Evolutionary conservation across 2,113 vertebrate species (phyloP), one percentile per base, ranked within the genome.

Genomic region (Budorcas taxicolor): DNA sequence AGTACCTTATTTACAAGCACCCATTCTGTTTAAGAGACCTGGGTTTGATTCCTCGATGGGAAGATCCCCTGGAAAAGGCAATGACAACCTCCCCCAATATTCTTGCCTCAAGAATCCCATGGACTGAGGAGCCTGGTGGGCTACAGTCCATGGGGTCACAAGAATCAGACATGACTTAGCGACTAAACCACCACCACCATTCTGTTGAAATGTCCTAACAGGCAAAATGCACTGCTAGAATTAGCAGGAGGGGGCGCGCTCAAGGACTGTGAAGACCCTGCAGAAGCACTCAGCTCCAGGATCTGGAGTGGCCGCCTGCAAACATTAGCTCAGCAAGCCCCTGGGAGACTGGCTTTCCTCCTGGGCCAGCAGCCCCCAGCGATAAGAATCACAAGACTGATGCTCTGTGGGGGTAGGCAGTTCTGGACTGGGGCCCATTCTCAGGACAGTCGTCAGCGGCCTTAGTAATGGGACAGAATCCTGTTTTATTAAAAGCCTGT

Each of bases 401-500:
- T 43, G 85, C 90, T 76, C 80, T 55, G 21, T 91, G 23, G 36
- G 83, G 31, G 47, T 2, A 40, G 40, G 47, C 64, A 40, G 80
- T 5, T 10, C 6, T 10, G 78, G 88, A 17, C 21, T 33, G 45
- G 50, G 60, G 87, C 85, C 53, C 43, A 17, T 55, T 82, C 64
- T 62, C 85, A 62, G 85, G 95, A 58, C 31, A 7, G 40, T 47
- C 33, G 45, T 94, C 82, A 43, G 71, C 3, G 27, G 57, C 57
- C 84, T 80, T 76, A n/a, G 90, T 71, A 60, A 93, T 67, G 93
- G 95, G 93, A 62, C 93, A 50, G 86, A 83, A 85, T 97, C 80
- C 94, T 87, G 96, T 93, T 97, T 97, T 97, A 97, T 97, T 93
- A 96, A 97, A 97, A 97, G 92, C 92, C 92, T 23, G 81, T 83